phyloP scores from a whole-genome alignment of 1,140 invertebrate genomes.

The Hypothenemus hampei region DNA sequence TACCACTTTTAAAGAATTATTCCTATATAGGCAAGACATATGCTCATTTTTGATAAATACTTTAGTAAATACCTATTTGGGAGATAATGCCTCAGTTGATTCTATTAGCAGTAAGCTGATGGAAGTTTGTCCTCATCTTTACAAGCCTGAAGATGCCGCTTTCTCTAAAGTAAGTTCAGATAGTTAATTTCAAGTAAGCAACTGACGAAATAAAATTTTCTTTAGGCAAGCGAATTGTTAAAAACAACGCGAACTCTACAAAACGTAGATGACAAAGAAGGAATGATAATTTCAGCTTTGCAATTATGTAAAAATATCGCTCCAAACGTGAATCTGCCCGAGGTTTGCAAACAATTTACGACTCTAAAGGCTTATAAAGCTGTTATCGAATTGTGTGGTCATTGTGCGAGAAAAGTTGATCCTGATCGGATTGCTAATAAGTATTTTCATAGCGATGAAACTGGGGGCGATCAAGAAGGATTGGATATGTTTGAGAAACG shows the following conservation, averaged over 20 bases:
- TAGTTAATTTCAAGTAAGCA: too few relatives aligned
- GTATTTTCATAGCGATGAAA: constrained; percentile 76
- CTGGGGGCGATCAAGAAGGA: constrained; percentile 68
- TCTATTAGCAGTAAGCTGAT: constrained; percentile 83
- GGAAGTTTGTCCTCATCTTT: constrained; percentile 89
- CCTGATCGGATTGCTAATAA: constrained; percentile 83
- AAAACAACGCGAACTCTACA: constrained; percentile 67
- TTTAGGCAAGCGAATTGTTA: constrained; percentile 84
- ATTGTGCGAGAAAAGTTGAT: constrained; percentile 80
- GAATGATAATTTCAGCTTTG: constrained; percentile 70
- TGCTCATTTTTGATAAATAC: constrained; percentile 68
- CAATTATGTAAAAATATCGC: constrained; percentile 83
- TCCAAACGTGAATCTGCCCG: constrained; percentile 69
- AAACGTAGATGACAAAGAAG: constrained; percentile 66
- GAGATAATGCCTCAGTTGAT: constrained; percentile 92
- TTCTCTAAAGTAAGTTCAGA: constrained; percentile 75
- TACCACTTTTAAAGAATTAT: constrained; percentile 67
- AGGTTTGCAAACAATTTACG: constrained; percentile 73
- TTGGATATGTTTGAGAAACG: constrained; percentile 63
- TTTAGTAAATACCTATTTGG: constrained; percentile 81
- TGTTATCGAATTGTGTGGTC: constrained; percentile 81
- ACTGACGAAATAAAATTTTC: not conserved
- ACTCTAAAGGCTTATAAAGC: constrained; percentile 77
- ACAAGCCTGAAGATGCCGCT: constrained; percentile 91
- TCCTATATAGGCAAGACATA: constrained; percentile 79